phyloP scores from a whole-genome alignment of 2,113 vertebrate genomes.

The Elephantulus edwardii region DNA sequence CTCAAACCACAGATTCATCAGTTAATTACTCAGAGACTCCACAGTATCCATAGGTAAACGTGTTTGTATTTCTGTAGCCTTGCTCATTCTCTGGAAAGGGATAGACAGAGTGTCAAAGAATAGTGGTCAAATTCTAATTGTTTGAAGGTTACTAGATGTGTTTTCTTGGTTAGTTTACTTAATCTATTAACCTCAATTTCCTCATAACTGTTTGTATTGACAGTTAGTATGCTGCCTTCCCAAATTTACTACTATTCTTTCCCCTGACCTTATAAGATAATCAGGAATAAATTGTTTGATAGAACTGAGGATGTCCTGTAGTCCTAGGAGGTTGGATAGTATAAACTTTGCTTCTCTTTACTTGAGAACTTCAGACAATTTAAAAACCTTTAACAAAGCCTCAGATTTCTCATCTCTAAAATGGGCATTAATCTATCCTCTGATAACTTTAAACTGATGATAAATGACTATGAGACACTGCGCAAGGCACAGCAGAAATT shows the following conservation, averaged over 20 bases:
- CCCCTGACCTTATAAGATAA: not conserved
- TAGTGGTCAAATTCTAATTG: not conserved
- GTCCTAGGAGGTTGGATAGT: not conserved
- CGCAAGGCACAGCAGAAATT: no score
- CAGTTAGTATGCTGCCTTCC: not conserved
- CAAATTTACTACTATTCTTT: not conserved
- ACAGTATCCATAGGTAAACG: not conserved
- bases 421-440: not conserved
- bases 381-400: not conserved
- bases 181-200: not conserved
- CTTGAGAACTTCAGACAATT: not conserved
- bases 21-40: not conserved
- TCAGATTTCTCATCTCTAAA: not conserved
- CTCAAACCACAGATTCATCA: not conserved
- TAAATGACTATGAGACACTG: not conserved
- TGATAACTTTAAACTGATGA: not conserved
- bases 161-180: not conserved
- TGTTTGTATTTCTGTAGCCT: not conserved
- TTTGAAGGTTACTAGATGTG: not conserved
- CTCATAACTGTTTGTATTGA: not conserved
- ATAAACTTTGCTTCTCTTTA: not conserved
- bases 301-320: not conserved
- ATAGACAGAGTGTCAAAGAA: not conserved
- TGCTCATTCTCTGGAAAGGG: not conserved
- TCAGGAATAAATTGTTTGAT: not conserved